phyloP scores from a whole-genome alignment of 2,888 invertebrate genomes.

The Electrophaes corylata region DNA sequence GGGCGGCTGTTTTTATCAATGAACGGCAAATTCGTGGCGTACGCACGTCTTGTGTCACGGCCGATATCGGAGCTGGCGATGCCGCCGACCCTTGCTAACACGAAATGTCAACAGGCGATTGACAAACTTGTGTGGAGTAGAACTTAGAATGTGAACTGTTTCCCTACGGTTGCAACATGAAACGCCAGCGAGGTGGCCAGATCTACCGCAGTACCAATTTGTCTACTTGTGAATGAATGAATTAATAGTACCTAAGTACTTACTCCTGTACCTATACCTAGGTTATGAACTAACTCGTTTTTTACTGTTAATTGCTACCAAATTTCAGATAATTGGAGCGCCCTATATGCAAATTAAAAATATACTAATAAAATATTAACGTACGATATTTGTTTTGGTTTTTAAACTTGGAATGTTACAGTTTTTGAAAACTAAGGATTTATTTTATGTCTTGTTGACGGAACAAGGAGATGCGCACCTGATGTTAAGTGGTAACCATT shows the following conservation, averaged over 20 bases:
- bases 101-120: constrained; percentile 66
- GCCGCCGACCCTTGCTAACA: constrained; percentile 65
- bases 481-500: too few relatives aligned
- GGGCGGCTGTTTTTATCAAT: constrained; percentile 82
- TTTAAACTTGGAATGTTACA: too few relatives aligned
- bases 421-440: too few relatives aligned
- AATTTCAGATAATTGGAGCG: neutral
- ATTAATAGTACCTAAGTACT: constrained; percentile 4
- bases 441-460: too few relatives aligned
- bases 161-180: constrained; percentile 25
- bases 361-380: too few relatives aligned
- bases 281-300: too few relatives aligned
- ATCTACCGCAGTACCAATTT: constrained; percentile 30
- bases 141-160: constrained; percentile 36
- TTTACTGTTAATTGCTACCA: too few relatives aligned
- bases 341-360: too few relatives aligned
- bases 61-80: constrained; percentile 50
- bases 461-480: too few relatives aligned
- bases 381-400: too few relatives aligned
- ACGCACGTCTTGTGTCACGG: constrained; percentile 78
- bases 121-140: constrained; percentile 44
- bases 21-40: constrained; percentile 78
- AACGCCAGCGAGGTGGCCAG: constrained; percentile 32
- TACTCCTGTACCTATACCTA: too few relatives aligned
- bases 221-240: constrained; percentile 13